Percentiles rank a stretch among this genome's conserved stretches.
phyloP scores from a whole-genome alignment of 2,113 vertebrate genomes.

The Seriola aureovittata region DNA sequence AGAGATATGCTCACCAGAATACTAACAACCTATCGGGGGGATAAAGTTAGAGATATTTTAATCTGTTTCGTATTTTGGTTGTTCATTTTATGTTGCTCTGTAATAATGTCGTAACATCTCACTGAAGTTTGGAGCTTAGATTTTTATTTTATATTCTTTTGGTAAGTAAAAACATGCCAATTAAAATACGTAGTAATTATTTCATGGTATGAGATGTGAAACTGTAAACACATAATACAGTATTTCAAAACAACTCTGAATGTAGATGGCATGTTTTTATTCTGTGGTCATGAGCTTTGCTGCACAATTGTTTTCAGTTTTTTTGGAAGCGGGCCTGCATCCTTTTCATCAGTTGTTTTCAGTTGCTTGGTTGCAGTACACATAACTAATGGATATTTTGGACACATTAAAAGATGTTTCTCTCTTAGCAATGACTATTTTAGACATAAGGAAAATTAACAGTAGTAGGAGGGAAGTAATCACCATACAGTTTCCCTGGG shows the following conservation, averaged over 20 bases:
- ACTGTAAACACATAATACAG: background rate
- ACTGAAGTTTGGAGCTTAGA: background rate
- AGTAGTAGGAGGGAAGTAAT: background rate
- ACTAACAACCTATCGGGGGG: conserved; percentile 47
- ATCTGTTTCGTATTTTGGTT: conserved; percentile 41
- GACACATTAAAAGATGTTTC: background rate
- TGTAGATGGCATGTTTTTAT: conserved; percentile 11
- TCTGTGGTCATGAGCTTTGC: background rate
- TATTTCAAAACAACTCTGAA: conserved; percentile 7
- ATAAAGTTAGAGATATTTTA: conserved; percentile 59
- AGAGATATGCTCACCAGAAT: conserved; percentile 46
- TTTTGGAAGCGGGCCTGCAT: background rate
- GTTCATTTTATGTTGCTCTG: conserved; percentile 41
- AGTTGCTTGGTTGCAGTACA: background rate
- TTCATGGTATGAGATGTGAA: background rate
- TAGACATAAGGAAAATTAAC: background rate
- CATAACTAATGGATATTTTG: background rate
- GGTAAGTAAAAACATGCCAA: conserved; percentile 37
- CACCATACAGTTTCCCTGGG: background rate
- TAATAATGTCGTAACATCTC: conserved; percentile 34
- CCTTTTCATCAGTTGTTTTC: conserved; percentile 2
- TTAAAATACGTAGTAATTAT: conserved; percentile 28
- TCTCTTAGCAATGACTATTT: background rate
- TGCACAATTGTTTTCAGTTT: background rate
- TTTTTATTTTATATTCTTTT: background rate